Evolutionary conservation across 2,797 vertebrate genomes (phyloP).

Genomic region (Sebastes nivosus): DNA sequence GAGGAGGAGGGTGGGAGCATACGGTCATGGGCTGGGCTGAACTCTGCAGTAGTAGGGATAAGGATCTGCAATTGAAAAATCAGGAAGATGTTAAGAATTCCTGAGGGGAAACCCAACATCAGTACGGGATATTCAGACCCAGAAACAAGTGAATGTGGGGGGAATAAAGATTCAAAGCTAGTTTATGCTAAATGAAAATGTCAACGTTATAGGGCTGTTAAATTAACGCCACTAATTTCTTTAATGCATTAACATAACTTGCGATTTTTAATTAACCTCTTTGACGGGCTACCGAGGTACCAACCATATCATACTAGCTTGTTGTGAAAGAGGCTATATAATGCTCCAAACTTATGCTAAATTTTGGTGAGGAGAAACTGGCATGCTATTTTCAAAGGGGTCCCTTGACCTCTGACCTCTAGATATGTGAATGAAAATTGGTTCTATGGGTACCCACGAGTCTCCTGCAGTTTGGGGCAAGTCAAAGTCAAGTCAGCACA

Average conservation of each 20-base stretch:
- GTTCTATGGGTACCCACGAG: too few species aligned
- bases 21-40: conserved; percentile 16
- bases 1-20: conserved; percentile 24
- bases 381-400: too few species aligned
- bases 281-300: too few species aligned
- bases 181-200: background rate
- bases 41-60: conserved; percentile 13
- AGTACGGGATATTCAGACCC: background rate
- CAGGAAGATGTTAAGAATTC: conserved; percentile 15
- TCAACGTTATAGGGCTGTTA: background rate
- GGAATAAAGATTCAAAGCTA: background rate
- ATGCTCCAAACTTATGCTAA: accelerated
- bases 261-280: accelerated
- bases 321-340: accelerated
- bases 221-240: too few species aligned
- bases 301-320: too few species aligned
- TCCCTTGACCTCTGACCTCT: too few species aligned
- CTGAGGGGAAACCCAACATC: conserved; percentile 4
- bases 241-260: too few species aligned
- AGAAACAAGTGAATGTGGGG: background rate
- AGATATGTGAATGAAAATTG: too few species aligned
- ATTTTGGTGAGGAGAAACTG: accelerated
- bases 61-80: conserved; percentile 29
- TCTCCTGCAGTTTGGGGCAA: too few species aligned
- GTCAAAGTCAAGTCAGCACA: too few species aligned